Base-by-base conservation (phyloP, 2,797 vertebrate genomes). In the Odontamblyopus lacepedii region DNA sequence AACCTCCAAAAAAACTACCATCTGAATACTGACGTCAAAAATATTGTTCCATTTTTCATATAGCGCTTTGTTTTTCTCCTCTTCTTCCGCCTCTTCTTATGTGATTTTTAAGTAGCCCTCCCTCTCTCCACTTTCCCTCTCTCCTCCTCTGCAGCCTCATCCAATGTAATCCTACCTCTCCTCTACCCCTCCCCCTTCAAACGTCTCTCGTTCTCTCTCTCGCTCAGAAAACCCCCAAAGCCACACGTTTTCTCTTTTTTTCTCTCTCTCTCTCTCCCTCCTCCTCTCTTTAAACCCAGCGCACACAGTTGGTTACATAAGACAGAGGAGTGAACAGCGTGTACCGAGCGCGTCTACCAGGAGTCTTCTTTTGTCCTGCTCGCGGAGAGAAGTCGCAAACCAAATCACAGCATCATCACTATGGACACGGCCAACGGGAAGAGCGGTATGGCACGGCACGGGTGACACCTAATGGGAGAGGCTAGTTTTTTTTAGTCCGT, bases 261-360 rank as follows among this genome's bases (percentile, higher is more conserved):
- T 11, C 12, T 23, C 55, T n/a, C 26, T n/a, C n/a, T n/a, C 4
- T 56, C 19, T 11, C 26, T 15, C 15, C 15, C 27, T 57, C 27
- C 29, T 18, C 27, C 15, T 44, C 5, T 38, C 23, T 27, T 38
- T 18, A 51, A 12, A 78, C 81, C 78, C 79, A 35, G 72, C 73
- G 50, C 66, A 35, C 35, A 65, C 50, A 15, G 3, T 26, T 5
- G 2, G 67, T 91, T 88, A 84, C 50, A 74, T 88, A 91, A 88
- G 74, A 65, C 55, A 69, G 67, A 72, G 65, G 61, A 88, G 77
- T 79, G 80, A 82, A 88, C 78, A 79, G 73, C 65, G 72, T 76
- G 82, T 80, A 30, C 71, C 26, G 74, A 62, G 30, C 53, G 16
- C 44, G 71, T n/a, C 61, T 44, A 41, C 53, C n/a, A 63, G 56